Conservation (phyloP, 2,888 invertebrate species). For the Drosophila suboccidentalis region DNA sequence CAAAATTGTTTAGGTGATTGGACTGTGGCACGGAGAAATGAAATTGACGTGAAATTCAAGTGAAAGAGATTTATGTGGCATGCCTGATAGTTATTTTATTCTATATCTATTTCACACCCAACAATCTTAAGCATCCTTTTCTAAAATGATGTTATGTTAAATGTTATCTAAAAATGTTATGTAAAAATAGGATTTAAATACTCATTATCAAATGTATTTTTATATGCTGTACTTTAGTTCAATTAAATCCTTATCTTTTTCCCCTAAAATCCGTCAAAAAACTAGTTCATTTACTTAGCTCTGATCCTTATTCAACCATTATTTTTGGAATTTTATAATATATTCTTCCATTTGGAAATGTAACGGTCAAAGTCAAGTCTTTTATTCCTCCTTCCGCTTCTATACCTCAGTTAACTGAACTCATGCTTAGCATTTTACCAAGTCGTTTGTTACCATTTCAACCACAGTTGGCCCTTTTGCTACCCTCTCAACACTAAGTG, state of each 20-base stretch:
- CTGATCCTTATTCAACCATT: background rate
- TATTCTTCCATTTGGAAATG: background rate
- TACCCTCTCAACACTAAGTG: conserved; percentile 9
- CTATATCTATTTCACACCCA: too few relatives aligned
- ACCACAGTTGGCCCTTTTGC: conserved; percentile 30
- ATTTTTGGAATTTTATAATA: background rate
- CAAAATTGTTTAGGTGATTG: too few relatives aligned
- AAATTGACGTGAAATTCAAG: too few relatives aligned
- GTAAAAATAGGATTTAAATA: too few relatives aligned
- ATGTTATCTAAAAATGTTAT: too few relatives aligned
- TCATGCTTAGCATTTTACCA: conserved; percentile 42
- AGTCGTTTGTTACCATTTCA: conserved; percentile 26
- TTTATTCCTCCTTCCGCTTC: background rate
- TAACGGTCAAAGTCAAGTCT: conserved; percentile 13
- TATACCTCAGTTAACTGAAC: conserved; percentile 8
- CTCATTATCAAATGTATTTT: background rate
- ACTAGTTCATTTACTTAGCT: background rate
- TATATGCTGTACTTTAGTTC: too few relatives aligned
- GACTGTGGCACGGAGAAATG: too few relatives aligned
- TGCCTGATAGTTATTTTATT: too few relatives aligned
- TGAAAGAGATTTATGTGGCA: too few relatives aligned
- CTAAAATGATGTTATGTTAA: too few relatives aligned
- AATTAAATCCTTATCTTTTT: background rate
- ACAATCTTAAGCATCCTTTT: too few relatives aligned
- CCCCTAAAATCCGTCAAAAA: background rate